These are phyloP conservation scores for Zosterops borbonicus DNA, from an alignment of 2,113 vertebrate species.

Conservation along the genomic window DNA sequence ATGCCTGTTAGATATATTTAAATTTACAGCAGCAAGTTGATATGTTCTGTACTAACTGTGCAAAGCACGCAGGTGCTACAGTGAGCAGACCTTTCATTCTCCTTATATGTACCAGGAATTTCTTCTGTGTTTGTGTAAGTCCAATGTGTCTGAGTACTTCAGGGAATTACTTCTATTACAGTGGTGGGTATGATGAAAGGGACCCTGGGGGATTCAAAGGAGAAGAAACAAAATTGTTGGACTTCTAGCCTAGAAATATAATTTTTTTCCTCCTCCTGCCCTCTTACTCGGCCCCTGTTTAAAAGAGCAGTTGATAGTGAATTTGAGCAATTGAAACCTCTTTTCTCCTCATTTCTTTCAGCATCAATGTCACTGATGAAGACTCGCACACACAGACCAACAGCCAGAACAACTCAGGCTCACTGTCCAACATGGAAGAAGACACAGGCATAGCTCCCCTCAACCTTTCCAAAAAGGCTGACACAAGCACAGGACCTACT, in stretches of 20 bases:
- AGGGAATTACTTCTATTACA: neutral
- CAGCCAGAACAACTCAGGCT: neutral
- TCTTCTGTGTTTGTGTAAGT: rapidly evolving
- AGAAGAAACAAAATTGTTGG: neutral
- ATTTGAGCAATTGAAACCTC: neutral
- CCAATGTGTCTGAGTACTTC: neutral
- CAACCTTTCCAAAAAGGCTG: constrained; percentile 87
- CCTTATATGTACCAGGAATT: neutral
- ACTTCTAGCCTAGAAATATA: neutral
- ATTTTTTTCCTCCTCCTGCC: neutral
- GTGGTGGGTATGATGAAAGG: neutral
- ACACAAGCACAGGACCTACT: neutral
- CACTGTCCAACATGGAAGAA: constrained; percentile 25
- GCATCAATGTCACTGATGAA: constrained; percentile 32
- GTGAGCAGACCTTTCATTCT: neutral
- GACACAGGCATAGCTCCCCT: constrained; percentile 77
- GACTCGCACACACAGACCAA: neutral
- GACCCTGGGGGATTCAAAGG: neutral
- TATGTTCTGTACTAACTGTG: neutral
- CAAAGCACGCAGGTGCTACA: neutral
- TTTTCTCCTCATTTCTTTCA: constrained; percentile 49
- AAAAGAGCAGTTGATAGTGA: neutral
- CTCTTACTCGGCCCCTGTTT: neutral
- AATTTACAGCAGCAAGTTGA: neutral
- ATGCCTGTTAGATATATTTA: neutral